phyloP scores from a whole-genome alignment of 1,140 invertebrate genomes.

The Telenomus remus region DNA sequence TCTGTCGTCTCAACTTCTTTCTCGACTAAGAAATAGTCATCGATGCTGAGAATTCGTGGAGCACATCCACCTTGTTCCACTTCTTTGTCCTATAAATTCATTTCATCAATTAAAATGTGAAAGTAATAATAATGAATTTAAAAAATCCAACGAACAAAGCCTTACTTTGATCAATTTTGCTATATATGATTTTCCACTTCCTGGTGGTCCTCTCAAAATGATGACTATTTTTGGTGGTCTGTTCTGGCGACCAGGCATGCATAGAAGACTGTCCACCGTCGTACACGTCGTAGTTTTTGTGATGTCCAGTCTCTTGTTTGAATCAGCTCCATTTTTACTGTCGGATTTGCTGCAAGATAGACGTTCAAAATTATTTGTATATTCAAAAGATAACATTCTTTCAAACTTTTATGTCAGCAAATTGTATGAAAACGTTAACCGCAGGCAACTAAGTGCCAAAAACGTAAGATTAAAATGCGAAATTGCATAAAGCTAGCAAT shows the following conservation, averaged over 20 bases:
- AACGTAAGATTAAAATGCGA: too few species aligned
- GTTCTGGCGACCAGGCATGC: conserved; percentile 82
- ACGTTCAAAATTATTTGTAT: conserved; percentile 10
- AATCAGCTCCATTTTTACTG: conserved; percentile 60
- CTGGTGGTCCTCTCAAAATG: conserved; percentile 91
- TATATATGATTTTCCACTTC: conserved; percentile 91
- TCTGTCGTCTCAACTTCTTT: conserved; percentile 87
- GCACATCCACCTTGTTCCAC: conserved; percentile 85
- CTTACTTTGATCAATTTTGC: conserved; percentile 91
- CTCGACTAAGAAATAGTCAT: conserved; percentile 97
- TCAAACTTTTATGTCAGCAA: neutral
- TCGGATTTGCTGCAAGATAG: conserved; percentile 66
- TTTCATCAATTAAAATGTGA: neutral
- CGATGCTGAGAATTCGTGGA: conserved; percentile 92
- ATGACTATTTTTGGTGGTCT: conserved; percentile 90
- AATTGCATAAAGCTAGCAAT: too few species aligned
- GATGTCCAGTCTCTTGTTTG: conserved; percentile 67
- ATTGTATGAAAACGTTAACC: too few species aligned
- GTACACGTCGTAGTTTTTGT: conserved; percentile 72
- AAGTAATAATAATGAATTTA: neutral
- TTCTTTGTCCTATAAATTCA: conserved; percentile 81
- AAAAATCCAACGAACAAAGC: neutral
- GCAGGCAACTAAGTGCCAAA: too few species aligned
- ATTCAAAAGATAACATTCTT: conserved; percentile 32
- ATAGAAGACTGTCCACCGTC: conserved; percentile 89